These are phyloP conservation scores for Megaceryle torquata DNA, from an alignment of 2,113 vertebrate genomes.

Conservation along the genomic window DNA sequence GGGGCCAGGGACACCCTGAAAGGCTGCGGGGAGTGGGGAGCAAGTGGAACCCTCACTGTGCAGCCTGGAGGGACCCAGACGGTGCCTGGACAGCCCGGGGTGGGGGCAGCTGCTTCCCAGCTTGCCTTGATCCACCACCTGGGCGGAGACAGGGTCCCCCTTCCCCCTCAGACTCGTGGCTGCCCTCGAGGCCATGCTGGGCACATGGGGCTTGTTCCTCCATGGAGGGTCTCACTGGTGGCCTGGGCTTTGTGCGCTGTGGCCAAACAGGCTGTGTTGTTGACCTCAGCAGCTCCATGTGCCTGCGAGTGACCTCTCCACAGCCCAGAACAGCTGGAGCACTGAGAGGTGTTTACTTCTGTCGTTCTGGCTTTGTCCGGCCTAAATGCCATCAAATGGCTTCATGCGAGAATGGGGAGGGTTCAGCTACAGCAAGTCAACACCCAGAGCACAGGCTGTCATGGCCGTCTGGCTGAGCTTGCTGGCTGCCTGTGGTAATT, in stretches of 20 bases:
- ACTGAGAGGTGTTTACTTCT: neutral
- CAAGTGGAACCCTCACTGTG: fast-evolving
- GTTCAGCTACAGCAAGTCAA: fast-evolving
- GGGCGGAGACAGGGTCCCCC: fast-evolving
- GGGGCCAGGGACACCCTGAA: too few species aligned
- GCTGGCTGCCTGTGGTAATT: neutral
- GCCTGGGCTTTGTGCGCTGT: fast-evolving
- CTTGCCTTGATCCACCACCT: neutral
- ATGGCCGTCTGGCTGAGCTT: fast-evolving
- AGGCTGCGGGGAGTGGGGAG: neutral
- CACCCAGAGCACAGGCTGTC: neutral
- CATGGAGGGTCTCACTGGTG: fast-evolving
- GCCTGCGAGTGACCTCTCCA: fast-evolving
- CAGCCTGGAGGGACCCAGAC: neutral
- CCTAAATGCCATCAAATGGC: neutral
- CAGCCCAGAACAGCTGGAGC: neutral
- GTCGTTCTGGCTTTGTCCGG: neutral
- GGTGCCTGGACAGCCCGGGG: neutral
- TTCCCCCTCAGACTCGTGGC: neutral
- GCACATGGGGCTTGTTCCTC: fast-evolving
- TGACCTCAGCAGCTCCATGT: fast-evolving
- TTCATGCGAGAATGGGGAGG: neutral
- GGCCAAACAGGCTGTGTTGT: fast-evolving
- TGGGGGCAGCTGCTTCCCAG: neutral
- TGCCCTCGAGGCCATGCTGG: fast-evolving